Conservation (phyloP, 2,888 invertebrate genomes). For the Biston betularia region DNA sequence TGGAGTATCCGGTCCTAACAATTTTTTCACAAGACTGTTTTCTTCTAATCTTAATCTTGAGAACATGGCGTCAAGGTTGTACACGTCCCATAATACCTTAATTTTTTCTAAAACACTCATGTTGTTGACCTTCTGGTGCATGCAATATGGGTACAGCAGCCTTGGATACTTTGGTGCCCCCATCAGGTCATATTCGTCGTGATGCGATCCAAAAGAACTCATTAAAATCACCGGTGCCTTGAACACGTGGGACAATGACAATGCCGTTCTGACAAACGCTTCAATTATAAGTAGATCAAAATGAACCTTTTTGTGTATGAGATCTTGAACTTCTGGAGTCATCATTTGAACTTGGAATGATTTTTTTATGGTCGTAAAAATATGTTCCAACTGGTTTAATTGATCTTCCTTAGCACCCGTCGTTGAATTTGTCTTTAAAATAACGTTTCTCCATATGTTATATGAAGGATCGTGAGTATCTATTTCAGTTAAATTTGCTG, state of each 20-base stretch:
- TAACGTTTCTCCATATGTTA: slow-evolving; percentile 12
- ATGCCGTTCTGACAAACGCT: slow-evolving; percentile 53
- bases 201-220: slow-evolving; percentile 58
- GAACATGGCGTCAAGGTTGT: slow-evolving; percentile 24
- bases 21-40: slow-evolving; percentile 38
- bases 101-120: slow-evolving; percentile 29
- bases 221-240: slow-evolving; percentile 71
- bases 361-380: neutral
- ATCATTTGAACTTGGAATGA: slow-evolving; percentile 18
- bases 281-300: slow-evolving; percentile 77
- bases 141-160: slow-evolving; percentile 53
- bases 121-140: slow-evolving; percentile 29
- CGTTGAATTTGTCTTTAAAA: neutral
- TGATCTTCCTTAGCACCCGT: slow-evolving; percentile 10
- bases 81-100: slow-evolving; percentile 26
- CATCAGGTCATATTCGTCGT: slow-evolving; percentile 54
- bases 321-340: slow-evolving; percentile 21
- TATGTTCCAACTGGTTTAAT: neutral
- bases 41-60: slow-evolving; percentile 11
- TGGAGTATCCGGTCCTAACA: slow-evolving; percentile 46
- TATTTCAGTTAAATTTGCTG: slow-evolving; percentile 48
- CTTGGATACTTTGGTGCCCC: slow-evolving; percentile 67
- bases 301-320: slow-evolving; percentile 30
- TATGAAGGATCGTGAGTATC: slow-evolving; percentile 28
- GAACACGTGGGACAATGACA: slow-evolving; percentile 65